A percentile compares a stretch with the other conserved stretches of the same genome.
Evolutionary conservation across 2,888 invertebrate species (phyloP).

Genomic region (Apotomis capreana): DNA sequence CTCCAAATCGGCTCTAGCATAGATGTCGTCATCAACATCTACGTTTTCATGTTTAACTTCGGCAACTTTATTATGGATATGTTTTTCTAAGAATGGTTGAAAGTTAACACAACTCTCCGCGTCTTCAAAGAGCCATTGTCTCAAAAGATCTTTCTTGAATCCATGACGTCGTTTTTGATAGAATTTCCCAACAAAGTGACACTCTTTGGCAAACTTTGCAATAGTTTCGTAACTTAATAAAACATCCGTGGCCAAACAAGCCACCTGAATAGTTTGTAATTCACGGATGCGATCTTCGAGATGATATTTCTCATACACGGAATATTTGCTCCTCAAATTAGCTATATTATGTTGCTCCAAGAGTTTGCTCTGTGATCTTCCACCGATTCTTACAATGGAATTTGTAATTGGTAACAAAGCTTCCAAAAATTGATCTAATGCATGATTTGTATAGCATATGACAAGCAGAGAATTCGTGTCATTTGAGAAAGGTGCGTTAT

Average conservation of each 20-base stretch:
- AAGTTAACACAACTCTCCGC: slow-evolving; percentile 25
- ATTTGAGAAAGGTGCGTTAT: slow-evolving; percentile 68
- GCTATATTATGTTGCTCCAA: slow-evolving; percentile 71
- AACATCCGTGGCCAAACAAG: slow-evolving; percentile 58
- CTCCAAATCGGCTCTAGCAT: slow-evolving; percentile 47
- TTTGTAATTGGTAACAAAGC: slow-evolving; percentile 83
- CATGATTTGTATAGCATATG: slow-evolving; percentile 93
- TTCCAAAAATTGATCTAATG: slow-evolving; percentile 92
- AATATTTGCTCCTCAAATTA: slow-evolving; percentile 56
- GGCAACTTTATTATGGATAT: slow-evolving; percentile 45
- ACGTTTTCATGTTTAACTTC: slow-evolving; percentile 44
- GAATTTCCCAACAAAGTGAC: slow-evolving; percentile 47
- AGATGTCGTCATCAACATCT: slow-evolving; percentile 49
- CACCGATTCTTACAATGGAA: slow-evolving; percentile 87
- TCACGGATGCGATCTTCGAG: slow-evolving; percentile 44
- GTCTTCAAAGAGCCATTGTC: slow-evolving; percentile 64
- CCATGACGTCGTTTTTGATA: slow-evolving; percentile 46
- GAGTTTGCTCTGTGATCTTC: slow-evolving; percentile 83
- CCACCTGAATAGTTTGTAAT: slow-evolving; percentile 53
- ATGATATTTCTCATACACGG: too few relatives aligned
- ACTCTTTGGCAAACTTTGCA: slow-evolving; percentile 45
- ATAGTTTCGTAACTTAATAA: slow-evolving; percentile 48
- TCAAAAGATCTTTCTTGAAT: slow-evolving; percentile 51
- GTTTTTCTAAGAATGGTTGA: slow-evolving; percentile 13
- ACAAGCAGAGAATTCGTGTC: slow-evolving; percentile 84